These are phyloP conservation scores for Dipodomys ordii DNA, from an alignment of 2,113 vertebrate genomes.

Conservation along the genomic window DNA sequence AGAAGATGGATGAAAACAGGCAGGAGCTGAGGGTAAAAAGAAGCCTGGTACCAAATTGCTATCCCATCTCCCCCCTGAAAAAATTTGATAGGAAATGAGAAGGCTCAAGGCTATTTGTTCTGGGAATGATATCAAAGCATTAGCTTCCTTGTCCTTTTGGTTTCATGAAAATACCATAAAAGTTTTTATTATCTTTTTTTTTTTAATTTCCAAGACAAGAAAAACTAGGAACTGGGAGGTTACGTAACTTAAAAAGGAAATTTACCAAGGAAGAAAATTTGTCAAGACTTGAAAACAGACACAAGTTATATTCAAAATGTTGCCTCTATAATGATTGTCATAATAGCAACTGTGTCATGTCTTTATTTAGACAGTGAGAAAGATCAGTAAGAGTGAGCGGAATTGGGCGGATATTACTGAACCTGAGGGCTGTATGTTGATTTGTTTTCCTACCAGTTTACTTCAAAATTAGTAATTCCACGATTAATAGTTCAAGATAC, in stretches of 20 bases:
- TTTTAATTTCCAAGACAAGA: background rate
- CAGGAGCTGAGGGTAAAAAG: background rate
- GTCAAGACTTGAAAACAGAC: background rate
- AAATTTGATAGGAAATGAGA: background rate
- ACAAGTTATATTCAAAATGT: background rate
- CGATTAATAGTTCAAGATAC: background rate
- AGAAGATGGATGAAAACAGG: background rate
- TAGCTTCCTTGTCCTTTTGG: background rate
- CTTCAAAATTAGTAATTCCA: background rate
- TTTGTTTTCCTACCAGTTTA: background rate
- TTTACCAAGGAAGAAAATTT: background rate
- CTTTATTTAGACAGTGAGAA: background rate
- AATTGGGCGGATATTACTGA: background rate
- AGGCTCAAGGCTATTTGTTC: background rate
- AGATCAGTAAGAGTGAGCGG: background rate
- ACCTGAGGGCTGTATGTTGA: background rate
- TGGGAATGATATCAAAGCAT: background rate
- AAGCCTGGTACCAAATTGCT: background rate
- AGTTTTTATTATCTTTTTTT: no score
- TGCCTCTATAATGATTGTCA: background rate
- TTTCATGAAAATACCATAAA: background rate
- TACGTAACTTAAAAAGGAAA: background rate
- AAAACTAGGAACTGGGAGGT: background rate
- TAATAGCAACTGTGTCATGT: background rate
- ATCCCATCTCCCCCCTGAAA: background rate